These are phyloP conservation scores for Protula sp. DNA, from an alignment of 2,888 invertebrate genomes.

Conservation along the genomic window DNA sequence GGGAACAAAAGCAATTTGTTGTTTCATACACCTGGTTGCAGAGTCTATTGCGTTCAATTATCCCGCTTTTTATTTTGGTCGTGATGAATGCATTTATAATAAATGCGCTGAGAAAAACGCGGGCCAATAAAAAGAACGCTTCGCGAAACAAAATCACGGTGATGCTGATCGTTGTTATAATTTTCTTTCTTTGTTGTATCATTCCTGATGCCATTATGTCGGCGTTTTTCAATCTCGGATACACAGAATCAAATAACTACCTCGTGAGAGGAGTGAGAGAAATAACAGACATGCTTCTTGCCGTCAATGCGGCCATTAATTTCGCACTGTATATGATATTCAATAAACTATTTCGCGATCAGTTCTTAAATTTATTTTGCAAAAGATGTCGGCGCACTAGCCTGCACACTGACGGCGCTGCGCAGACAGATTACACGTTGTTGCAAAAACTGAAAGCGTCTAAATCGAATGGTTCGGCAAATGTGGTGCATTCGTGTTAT, in stretches of 20 bases:
- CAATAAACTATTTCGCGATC: slow-evolving; percentile 43
- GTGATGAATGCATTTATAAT: slow-evolving; percentile 29
- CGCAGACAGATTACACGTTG: too few species aligned
- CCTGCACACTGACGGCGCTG: too few species aligned
- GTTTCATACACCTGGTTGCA: slow-evolving; percentile 26
- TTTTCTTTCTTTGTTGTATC: slow-evolving; percentile 48
- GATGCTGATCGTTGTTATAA: slow-evolving; percentile 48
- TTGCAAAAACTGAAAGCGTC: too few species aligned
- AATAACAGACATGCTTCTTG: slow-evolving; percentile 48
- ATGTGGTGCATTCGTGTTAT: too few species aligned
- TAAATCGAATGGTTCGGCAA: too few species aligned
- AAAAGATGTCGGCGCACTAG: neutral
- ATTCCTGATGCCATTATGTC: slow-evolving; percentile 52
- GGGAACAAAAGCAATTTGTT: slow-evolving; percentile 22
- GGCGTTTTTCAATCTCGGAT: slow-evolving; percentile 48
- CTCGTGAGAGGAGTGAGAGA: slow-evolving; percentile 47
- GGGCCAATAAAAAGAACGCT: slow-evolving; percentile 31
- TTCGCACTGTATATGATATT: slow-evolving; percentile 48
- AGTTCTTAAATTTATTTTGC: slow-evolving; percentile 40
- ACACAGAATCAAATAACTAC: slow-evolving; percentile 43
- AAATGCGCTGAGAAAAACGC: slow-evolving; percentile 26
- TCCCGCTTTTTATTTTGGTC: slow-evolving; percentile 28
- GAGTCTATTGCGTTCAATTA: slow-evolving; percentile 27
- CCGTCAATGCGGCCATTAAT: slow-evolving; percentile 49
- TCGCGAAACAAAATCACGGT: slow-evolving; percentile 48